A percentile compares a stretch with the other conserved stretches of the same genome.
These are phyloP conservation scores for Alosa sapidissima DNA, from an alignment of 2,797 vertebrate species.

Conservation along the genomic window DNA sequence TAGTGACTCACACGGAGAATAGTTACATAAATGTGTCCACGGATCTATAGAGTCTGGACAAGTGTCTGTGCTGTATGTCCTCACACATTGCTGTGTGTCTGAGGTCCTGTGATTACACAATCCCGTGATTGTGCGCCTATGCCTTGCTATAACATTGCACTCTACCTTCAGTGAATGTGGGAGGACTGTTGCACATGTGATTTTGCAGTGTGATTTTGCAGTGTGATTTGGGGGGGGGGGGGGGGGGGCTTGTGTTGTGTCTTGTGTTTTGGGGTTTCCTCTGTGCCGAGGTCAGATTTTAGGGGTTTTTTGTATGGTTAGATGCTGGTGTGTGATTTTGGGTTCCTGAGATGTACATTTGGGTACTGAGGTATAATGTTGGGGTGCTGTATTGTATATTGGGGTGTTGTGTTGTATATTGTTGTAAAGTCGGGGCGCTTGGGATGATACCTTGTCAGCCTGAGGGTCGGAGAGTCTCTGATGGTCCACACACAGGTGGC, in stretches of 20 bases:
- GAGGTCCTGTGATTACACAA: not conserved
- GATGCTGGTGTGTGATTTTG: not conserved
- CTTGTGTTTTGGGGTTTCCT: not conserved
- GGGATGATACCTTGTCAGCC: slow-evolving; percentile 81
- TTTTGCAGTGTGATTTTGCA: too few species aligned
- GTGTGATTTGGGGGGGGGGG: too few species aligned
- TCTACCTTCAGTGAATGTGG: not conserved
- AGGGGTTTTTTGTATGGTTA: not conserved
- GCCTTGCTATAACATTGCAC: not conserved
- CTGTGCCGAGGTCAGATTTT: not conserved
- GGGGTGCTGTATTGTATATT: not conserved
- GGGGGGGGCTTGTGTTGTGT: not conserved
- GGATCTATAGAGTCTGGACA: not conserved
- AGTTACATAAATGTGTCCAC: not conserved
- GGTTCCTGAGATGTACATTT: not conserved
- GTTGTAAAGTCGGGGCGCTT: not conserved
- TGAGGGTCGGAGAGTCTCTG: slow-evolving; percentile 80
- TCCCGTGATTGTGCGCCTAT: not conserved
- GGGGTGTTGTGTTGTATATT: not conserved
- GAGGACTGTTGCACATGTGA: not conserved
- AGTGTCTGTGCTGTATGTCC: not conserved
- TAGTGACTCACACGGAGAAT: not conserved
- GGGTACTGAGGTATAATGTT: not conserved
- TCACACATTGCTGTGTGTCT: not conserved
- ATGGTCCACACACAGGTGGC: slow-evolving; percentile 84